Base-by-base conservation (phyloP, 2,797 vertebrate species). In the Syndactyla subalaris region DNA sequence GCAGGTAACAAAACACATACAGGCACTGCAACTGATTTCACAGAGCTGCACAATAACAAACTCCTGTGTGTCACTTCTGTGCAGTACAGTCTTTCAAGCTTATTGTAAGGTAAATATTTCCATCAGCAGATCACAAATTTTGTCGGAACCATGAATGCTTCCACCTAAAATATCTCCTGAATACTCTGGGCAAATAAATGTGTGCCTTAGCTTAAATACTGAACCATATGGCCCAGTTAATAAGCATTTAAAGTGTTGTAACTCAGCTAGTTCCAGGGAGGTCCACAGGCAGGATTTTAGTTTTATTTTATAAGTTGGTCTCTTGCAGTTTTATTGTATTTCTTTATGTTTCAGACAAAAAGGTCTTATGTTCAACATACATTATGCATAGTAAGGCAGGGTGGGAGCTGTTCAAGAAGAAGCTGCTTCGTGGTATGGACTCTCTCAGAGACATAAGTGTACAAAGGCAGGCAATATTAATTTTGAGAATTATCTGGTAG, bases 311-410 rank as follows among this genome's bases (percentile, higher is more conserved):
- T 5, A 20, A 85, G 70, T 76, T 30, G 22, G 3, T 82, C 45
- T 84, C 74, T 77, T 79, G 67, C 29, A 90, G 70, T 76, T 95
- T 95, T 96, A 84, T 46, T 61, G 61, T 9, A 5, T 79, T 92
- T 92, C 79, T 67, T 88, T 65, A 76, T 7, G 81, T 86, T 76
- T 63, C 62, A 24, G 38, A 91, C 34, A 82, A 71, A 91, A 80
- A 85, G 5, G 5, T 67, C 22, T 52, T 46, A 13, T 34, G 14
- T 82, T 86, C 48, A 51, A 62, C 41, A 41, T 43, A 52, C 7
- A 21, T 38, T 78, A 10, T 19, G 18, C 30, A 29, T 32, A 74
- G 4, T 54, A 65, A 61, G 48, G 43, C 6, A 16, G 16, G 7
- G 7, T 75, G 14, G 88, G 24, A 78, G 27, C 36, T 77, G 30